Percentiles rank a stretch among this genome's conserved stretches.
phyloP scores from a whole-genome alignment of 2,888 invertebrate species.

The Reticulitermes lucifugus region DNA sequence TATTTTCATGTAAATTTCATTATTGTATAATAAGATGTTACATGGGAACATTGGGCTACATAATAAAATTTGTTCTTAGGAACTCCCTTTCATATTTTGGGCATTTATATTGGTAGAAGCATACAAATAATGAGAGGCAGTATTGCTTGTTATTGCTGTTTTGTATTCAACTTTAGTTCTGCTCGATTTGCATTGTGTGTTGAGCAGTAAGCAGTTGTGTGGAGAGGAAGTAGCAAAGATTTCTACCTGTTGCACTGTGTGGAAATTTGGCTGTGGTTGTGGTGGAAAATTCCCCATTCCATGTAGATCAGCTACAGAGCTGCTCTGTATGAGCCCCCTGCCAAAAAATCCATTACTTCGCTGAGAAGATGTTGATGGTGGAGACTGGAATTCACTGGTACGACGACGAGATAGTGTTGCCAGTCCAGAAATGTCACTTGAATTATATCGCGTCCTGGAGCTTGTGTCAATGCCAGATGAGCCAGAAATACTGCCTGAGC shows the following conservation, averaged over 20 bases:
- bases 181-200: too few relatives aligned
- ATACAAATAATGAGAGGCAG: too few relatives aligned
- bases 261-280: conserved; percentile 47
- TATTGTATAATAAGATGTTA: too few relatives aligned
- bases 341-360: conserved; percentile 44
- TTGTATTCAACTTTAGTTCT: too few relatives aligned
- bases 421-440: conserved; percentile 47
- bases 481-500: conserved; percentile 63
- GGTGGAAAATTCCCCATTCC: conserved; percentile 42
- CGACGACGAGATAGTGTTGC: conserved; percentile 45
- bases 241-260: conserved; percentile 71
- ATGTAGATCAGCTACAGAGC: conserved; percentile 52
- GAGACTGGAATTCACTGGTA: conserved; percentile 49
- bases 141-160: too few relatives aligned
- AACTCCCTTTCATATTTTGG: too few relatives aligned
- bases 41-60: too few relatives aligned
- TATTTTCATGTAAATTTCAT: too few relatives aligned
- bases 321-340: conserved; percentile 46
- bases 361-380: conserved; percentile 30
- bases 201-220: too few relatives aligned
- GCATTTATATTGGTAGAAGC: too few relatives aligned
- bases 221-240: too few relatives aligned
- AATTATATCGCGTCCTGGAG: conserved; percentile 22
- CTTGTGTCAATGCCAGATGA: conserved; percentile 57
- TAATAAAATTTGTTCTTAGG: too few relatives aligned